Base-by-base conservation (phyloP, 2,113 vertebrate species). In the Tauraco erythrolophus region DNA sequence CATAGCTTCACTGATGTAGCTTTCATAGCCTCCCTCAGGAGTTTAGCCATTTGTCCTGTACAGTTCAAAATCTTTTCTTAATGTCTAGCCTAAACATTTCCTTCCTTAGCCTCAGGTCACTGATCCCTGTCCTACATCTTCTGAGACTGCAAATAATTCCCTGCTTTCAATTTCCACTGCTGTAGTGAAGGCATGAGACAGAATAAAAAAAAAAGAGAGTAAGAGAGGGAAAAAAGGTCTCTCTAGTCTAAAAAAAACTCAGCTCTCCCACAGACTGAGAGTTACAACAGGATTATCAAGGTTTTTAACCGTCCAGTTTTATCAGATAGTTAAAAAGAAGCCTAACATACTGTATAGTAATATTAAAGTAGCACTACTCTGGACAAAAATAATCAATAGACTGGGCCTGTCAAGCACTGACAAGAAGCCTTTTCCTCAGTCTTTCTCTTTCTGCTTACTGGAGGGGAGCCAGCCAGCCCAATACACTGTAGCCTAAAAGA, bases 21-120 rank as follows among this genome's bases (percentile, higher is more conserved):
- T 93, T 86, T 77, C 71, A 61, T 70, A 90, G 68, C n/a, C 66
- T 94, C 85, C 82, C 82, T 86, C 79, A 70, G 88, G 92, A 89
- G 39, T 72, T 91, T 16, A 69, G 9, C 33, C 50, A 74, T 88
- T 97, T 94, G 68, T 56, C 39, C 62, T 2, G 4, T 48, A 39
- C 50, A 64, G 51, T 83, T 93, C 46, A 88, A 80, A 96, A 86
- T 50, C 78, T 94, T 80, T 93, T 72, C 74, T 92, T 83, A 88
- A 92, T 88, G 68, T 86, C 71, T 97, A 95, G 90, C 90, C 92
- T 94, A 97, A 97, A 94, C 82, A 93, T 90, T 96, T 92, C 69
- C 79, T 96, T 95, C 90, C 79, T 86, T 58, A 84, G 62, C 64
- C 75, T 92, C 68, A 86, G 86, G 84, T 88, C 89, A 92, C 57